A percentile compares a stretch with the other conserved stretches of the same genome.
These are phyloP conservation scores for Haemorhous mexicanus DNA, from an alignment of 2,113 vertebrate species.

Conservation along the genomic window DNA sequence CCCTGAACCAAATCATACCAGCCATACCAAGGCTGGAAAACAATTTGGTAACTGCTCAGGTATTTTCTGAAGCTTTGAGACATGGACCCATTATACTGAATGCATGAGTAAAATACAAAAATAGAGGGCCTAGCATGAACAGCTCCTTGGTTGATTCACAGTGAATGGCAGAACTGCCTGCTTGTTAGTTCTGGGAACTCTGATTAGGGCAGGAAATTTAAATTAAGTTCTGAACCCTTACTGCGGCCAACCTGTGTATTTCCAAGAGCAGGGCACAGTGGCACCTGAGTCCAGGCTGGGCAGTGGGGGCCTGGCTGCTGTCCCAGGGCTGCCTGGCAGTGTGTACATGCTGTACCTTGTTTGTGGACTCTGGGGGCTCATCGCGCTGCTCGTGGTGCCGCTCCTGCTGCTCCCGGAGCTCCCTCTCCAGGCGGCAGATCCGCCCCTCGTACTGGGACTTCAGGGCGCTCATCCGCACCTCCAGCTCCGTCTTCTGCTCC, in stretches of 20 bases:
- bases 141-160: neutral
- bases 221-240: neutral
- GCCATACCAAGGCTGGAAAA: neutral
- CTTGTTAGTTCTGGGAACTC: neutral
- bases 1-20: neutral
- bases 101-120: neutral
- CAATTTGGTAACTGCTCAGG: neutral
- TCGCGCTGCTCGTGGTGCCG: constrained; percentile 92
- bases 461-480: constrained; percentile 90
- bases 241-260: neutral
- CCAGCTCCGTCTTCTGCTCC: constrained; percentile 89
- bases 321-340: neutral
- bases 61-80: neutral
- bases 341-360: constrained; percentile 75
- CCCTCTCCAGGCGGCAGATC: constrained; percentile 90
- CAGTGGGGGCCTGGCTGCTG: neutral
- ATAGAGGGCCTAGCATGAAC: fast-evolving
- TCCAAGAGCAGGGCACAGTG: neutral
- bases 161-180: neutral
- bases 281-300: neutral
- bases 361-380: constrained; percentile 86
- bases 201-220: neutral
- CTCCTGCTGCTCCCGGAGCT: constrained; percentile 92
- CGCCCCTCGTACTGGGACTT: constrained; percentile 95
- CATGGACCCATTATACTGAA: neutral